phyloP scores from a whole-genome alignment of 1,140 invertebrate species.

The Dinoponera quadriceps region DNA sequence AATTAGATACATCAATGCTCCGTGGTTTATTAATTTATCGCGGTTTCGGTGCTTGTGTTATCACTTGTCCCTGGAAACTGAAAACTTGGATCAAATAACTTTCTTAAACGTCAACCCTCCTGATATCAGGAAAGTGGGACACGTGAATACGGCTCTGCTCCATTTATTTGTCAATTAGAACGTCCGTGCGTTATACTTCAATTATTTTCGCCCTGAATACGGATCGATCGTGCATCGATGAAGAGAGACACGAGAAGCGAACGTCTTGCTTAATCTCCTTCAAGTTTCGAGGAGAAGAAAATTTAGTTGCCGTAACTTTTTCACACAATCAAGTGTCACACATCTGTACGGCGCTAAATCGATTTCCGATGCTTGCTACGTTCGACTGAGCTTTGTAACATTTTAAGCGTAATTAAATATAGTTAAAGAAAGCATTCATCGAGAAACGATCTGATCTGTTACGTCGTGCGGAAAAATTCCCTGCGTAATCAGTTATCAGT shows the following conservation, averaged over 20 bases:
- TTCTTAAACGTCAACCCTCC: conserved; percentile 1
- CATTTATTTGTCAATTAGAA: conserved; percentile 7
- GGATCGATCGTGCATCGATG: neutral
- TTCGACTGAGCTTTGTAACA: neutral
- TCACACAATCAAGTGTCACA: neutral
- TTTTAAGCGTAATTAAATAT: conserved; percentile 9
- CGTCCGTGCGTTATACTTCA: neutral
- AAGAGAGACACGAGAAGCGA: neutral
- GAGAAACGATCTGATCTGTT: conserved; percentile 23
- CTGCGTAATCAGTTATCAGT: conserved; percentile 7
- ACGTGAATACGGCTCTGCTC: neutral
- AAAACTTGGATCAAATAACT: neutral
- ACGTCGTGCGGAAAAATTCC: conserved; percentile 1
- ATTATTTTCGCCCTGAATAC: neutral
- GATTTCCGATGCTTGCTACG: neutral
- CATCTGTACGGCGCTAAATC: neutral
- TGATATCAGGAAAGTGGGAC: neutral
- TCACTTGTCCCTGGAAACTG: neutral
- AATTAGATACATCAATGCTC: no score
- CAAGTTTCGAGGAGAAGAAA: neutral
- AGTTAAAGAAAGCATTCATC: conserved; percentile 29
- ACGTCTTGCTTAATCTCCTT: neutral
- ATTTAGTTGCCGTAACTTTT: neutral
- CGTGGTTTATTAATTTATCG: no score
- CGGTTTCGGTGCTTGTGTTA: no score